Evolutionary conservation across 2,113 vertebrate genomes (phyloP), one percentile per base, ranked within the genome.

Genomic region (Pantherophis guttatus): DNA sequence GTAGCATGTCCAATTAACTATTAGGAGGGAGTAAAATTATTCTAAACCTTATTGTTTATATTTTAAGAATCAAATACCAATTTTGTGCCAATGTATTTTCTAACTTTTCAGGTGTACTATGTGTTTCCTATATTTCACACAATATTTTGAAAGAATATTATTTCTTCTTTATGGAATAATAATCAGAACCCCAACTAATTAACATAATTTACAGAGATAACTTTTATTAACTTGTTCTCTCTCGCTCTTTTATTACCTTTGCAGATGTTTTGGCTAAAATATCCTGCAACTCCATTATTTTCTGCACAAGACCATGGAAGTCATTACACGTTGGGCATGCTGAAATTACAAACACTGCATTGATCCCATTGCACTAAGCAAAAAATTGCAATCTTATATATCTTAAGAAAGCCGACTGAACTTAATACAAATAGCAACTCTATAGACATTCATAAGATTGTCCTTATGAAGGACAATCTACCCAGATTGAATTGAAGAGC

Each of bases 221-320:
- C 21, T 29, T 70, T n/a, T 70, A n/a, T 75, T 75, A 39, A 75
- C 15, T 39, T 75, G 15, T 39, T 75, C 70, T 75, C 62, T 65
- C 26, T 65, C 4, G 1, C 62, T 62, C 8, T 65, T 29, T 33
- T 88, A 58, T 97, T 98, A 99, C 99, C 99, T 99, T 99, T 97
- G 98, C 98, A 96, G 99, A 99, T 87, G 99, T 99, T 97, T 99
- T 99, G 86, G 99, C 99, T 92, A 99, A 98, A 97, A 99, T 98
- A 70, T 99, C 99, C 96, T 99, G 99, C 57, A 99, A 97, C 94
- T 99, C 99, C 99, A 99, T 99, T 95, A 99, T 99, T 98, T 99
- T 99, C 98, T 99, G 99, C 95, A 99, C 99, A 24, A 99, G 99
- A 91, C 99, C 99, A 85, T 99, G 99, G 97, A 99, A 99, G 95